These are phyloP conservation scores for Sarotherodon lohbergeri DNA, from an alignment of 2,113 vertebrate genomes.

Conservation along the genomic window DNA sequence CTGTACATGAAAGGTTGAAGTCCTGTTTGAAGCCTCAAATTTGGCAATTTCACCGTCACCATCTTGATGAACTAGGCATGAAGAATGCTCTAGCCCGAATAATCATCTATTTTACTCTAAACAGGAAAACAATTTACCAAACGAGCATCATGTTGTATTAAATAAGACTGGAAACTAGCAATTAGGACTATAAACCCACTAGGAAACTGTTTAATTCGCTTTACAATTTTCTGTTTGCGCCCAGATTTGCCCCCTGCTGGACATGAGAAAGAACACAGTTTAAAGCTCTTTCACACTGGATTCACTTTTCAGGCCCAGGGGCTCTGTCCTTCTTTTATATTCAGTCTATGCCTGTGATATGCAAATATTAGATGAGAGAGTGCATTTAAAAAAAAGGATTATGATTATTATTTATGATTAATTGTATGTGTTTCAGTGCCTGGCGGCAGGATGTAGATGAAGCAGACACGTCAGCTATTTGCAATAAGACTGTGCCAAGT, in stretches of 20 bases:
- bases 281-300: not conserved
- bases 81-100: not conserved
- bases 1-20: not conserved
- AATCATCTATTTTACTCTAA: not conserved
- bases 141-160: not conserved
- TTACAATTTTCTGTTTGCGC: not conserved
- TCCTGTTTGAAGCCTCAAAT: not conserved
- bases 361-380: not conserved
- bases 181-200: not conserved
- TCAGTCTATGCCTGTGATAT: not conserved
- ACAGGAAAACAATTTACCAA: not conserved
- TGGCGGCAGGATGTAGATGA: constrained; percentile 86
- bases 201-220: not conserved
- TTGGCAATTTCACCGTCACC: not conserved
- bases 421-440: constrained; percentile 60
- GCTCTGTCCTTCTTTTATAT: not conserved
- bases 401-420: not conserved
- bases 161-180: not conserved
- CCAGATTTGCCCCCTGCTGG: not conserved
- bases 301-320: not conserved
- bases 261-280: not conserved
- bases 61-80: not conserved
- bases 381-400: not conserved
- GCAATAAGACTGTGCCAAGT: constrained; percentile 43
- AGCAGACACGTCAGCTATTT: constrained; percentile 68